Conservation (phyloP, 1,140 invertebrate genomes). For the Drosophila tani region DNA sequence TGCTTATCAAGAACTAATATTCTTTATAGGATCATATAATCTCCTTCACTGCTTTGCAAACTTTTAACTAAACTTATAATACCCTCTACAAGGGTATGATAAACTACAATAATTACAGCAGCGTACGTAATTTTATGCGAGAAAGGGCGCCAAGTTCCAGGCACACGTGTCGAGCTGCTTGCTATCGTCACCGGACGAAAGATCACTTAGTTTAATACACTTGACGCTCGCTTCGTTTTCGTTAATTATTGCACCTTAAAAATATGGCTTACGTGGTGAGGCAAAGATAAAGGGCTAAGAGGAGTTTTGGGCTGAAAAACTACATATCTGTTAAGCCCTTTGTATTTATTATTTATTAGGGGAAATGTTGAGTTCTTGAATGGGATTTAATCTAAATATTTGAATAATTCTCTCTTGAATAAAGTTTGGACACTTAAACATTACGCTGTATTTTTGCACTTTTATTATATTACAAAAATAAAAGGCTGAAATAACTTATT, state of each 20-base stretch:
- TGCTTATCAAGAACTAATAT: not conserved
- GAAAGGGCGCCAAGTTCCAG: conserved; percentile 76
- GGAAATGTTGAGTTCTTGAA: not conserved
- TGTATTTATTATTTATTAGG: not conserved
- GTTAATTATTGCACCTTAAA: conserved; percentile 24
- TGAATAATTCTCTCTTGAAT: not conserved
- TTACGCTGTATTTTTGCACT: too few species aligned
- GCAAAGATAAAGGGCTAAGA: conserved; percentile 4
- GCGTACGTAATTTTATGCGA: conserved; percentile 69
- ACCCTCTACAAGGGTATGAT: not conserved
- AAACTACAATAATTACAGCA: conserved; percentile 11
- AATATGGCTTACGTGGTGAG: conserved; percentile 18
- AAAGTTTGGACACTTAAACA: too few species aligned
- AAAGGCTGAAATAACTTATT: not conserved
- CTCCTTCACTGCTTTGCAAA: too few species aligned
- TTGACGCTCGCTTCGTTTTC: conserved; percentile 18
- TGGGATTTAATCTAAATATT: not conserved
- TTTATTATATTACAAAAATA: not conserved
- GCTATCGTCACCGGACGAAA: conserved; percentile 37
- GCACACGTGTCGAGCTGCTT: conserved; percentile 61
- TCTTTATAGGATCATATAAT: too few species aligned
- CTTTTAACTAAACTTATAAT: too few species aligned
- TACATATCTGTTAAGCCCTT: not conserved
- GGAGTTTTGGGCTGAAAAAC: not conserved
- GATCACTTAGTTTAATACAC: conserved; percentile 30